Base-by-base conservation (phyloP, 2,113 vertebrate genomes). In the Spermophilus dauricus region DNA sequence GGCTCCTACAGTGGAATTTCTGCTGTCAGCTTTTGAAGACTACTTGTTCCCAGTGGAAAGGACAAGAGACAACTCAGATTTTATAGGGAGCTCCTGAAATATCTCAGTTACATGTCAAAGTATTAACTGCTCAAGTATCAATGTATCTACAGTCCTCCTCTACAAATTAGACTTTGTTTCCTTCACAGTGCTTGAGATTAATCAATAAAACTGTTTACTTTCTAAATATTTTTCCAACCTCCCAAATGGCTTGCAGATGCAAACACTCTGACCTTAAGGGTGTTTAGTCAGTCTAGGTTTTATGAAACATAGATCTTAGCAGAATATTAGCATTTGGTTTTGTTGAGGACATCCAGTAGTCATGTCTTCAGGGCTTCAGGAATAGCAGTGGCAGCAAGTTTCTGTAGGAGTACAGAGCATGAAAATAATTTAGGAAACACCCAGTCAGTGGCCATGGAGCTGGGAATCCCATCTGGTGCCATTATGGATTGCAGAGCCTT, bases 391-490 rank as follows among this genome's bases (percentile, higher is more conserved):
- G 32, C 53, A 86, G 32, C 53, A 86, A 28, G 45, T 63, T 88
- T 42, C 83, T 92, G 39, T 20, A 81, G 34, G 45, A 69, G 34
- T 92, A n/a, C n/a, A 30, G 22, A 69, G n/a, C 32, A 58, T 73
- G 37, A 84, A 85, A 37, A 37, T 77, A 83, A 82, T 22, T 28
- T 42, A 58, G 73, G 37, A 92, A 86, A 86, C 10, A 26, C 48
- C 56, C n/a, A 63, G 53, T 95, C 63, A 95, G 56, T 97, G 94
- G 94, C 67, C 53, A 91, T 85, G 77, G 91, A 97, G 94, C 95
- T 93, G 42, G 16, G 51, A 94, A 56, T 98, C 97, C 94, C 96
- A 78, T 97, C 58, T 94, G 96, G 98, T 96, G 98, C 98, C 98
- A 89, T 85, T 98, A 28, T 97, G 94, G 93, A 95, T 99, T 95